Percentiles rank a stretch among this genome's conserved stretches.
These are phyloP conservation scores for Anthopleura sola DNA, from an alignment of 64 coral and sea anemone genomes.

Conservation along the genomic window DNA sequence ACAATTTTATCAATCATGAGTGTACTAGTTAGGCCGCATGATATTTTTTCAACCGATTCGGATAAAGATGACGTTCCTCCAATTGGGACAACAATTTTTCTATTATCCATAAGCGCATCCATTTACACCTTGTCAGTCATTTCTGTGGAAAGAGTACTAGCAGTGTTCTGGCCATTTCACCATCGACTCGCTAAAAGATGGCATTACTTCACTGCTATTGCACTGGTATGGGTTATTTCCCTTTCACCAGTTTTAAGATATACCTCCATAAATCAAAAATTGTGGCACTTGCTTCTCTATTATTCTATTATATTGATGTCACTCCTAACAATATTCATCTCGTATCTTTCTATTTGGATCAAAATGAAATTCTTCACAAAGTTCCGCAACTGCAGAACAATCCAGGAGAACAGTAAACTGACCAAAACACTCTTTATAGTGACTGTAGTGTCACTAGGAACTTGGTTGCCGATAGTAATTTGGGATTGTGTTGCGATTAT, in stretches of 20 bases:
- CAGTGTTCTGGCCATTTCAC: background rate
- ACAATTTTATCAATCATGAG: background rate
- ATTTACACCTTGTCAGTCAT: background rate
- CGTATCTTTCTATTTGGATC: slow-evolving; percentile 6
- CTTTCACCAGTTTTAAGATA: background rate
- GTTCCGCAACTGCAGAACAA: background rate
- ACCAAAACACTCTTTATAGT: slow-evolving; percentile 2
- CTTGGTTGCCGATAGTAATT: background rate
- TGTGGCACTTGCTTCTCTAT: background rate
- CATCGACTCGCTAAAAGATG: background rate
- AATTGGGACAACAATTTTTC: background rate
- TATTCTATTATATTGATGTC: background rate
- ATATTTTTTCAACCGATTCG: background rate
- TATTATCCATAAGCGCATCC: background rate
- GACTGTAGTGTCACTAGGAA: background rate
- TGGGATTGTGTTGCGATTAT: background rate
- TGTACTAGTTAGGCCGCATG: background rate
- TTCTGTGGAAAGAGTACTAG: background rate
- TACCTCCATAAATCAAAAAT: background rate
- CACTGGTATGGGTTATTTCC: background rate
- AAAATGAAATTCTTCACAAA: background rate
- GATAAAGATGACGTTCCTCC: background rate
- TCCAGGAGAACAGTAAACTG: slow-evolving; percentile 7
- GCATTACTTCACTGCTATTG: slow-evolving; percentile 4
- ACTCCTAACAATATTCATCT: background rate